Conservation (phyloP, 92 coral and sea anemone species). For the Micromussa lordhowensis region DNA sequence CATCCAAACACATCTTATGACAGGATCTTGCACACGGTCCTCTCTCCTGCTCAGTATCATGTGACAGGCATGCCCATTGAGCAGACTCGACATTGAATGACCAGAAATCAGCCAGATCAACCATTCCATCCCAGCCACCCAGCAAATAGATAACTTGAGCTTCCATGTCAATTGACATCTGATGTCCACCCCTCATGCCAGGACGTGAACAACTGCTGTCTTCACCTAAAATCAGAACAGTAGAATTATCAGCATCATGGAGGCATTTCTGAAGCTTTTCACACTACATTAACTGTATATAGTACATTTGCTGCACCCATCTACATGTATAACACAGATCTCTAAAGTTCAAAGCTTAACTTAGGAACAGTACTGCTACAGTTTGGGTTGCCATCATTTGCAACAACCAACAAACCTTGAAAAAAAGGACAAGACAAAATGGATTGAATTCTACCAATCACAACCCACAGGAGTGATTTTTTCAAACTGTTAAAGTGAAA, state of each 20-base stretch:
- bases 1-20: conserved; percentile 95
- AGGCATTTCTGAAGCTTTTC: background rate
- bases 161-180: conserved; percentile 95
- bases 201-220: conserved; percentile 64
- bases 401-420: no score
- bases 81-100: conserved; percentile 75
- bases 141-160: conserved; percentile 83
- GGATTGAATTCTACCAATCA: no score
- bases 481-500: no score
- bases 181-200: conserved; percentile 99
- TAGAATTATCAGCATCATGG: background rate
- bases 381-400: no score
- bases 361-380: no score
- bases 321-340: no score
- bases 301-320: no score
- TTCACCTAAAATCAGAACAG: conserved; percentile 18
- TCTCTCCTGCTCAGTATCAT: conserved; percentile 92
- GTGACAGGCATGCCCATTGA: conserved; percentile 86
- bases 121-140: conserved; percentile 99
- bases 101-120: conserved; percentile 97
- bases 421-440: no score
- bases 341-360: no score
- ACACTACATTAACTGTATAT: no score
- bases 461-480: no score
- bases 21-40: conserved; percentile 99